Base-by-base conservation (phyloP, 2,113 vertebrate species). In the Aphyosemion australe region DNA sequence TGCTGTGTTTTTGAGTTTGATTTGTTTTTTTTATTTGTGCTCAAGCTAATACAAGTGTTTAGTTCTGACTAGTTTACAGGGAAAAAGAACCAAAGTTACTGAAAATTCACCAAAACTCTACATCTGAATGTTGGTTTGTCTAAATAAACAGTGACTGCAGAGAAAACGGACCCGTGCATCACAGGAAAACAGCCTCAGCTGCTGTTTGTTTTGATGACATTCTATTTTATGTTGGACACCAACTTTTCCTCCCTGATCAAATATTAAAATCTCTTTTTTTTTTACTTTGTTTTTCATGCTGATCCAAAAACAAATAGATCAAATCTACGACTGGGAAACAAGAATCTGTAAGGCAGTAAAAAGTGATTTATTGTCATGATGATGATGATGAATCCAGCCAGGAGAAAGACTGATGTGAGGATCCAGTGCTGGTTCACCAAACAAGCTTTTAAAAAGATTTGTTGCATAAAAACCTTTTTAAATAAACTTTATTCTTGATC, bases 1-100 rank as follows among this genome's bases (percentile, higher is more conserved):
- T 54, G 1, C 45, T 18, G 66, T 77, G 69, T 64, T 71, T 72
- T 0, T 18, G 34, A 37, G 34, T 37, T 37, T 7, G 34, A 26
- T 26, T 26, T 37, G 34, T 7, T 37, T 1, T 37, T 1, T 37
- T 37, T 7, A 37, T 37, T 10, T 37, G 34, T 37, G 34, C 6
- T 37, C 34, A 10, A 5, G 7, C 4, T 37, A 3, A 37, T 37
- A 7, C 6, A 37, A 7, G 7, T 37, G 7, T 37, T 45, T 76
- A 18, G n/a, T 5, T 45, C 39, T 57, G 31, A 32, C 45, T 42
- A 15, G 15, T 21, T 15, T 31, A 20, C 8, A 54, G 4, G 39
- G 49, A 26, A 26, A 26, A 26, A 26, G 3, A 26, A 26, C 26
- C 26, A 26, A 26, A 26, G 26, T 26, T 26, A 26, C 4, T 52